Conservation (phyloP, 2,888 invertebrate genomes). For the Gymnosoma rotundatum region DNA sequence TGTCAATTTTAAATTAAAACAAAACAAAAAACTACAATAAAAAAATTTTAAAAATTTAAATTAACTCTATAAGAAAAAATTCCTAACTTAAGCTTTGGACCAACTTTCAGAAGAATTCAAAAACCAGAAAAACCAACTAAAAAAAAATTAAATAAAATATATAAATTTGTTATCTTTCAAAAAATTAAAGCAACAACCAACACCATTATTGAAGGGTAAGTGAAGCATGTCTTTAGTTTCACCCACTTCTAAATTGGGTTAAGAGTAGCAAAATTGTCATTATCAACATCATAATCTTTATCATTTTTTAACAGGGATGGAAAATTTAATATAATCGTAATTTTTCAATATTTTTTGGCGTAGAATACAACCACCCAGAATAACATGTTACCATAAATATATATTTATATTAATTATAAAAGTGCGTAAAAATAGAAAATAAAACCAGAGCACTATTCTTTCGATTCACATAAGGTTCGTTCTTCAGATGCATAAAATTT, state of each 20-base stretch:
- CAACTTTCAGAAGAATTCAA: conserved; percentile 23
- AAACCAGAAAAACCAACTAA: neutral
- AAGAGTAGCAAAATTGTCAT: conserved; percentile 56
- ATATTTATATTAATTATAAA: too few relatives aligned
- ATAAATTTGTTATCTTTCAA: neutral
- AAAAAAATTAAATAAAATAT: neutral
- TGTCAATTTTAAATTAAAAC: conserved; percentile 21
- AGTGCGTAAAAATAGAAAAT: too few relatives aligned
- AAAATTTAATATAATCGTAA: neutral
- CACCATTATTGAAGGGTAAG: conserved; percentile 63
- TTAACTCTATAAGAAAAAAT: neutral
- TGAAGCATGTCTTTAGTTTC: conserved; percentile 34
- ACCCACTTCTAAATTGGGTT: conserved; percentile 55
- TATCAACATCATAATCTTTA: conserved; percentile 34
- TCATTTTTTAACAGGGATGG: neutral
- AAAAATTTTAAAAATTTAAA: neutral
- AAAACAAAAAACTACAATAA: neutral
- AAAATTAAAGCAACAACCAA: conserved; percentile 19
- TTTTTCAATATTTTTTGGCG: too few relatives aligned
- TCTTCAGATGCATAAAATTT: too few relatives aligned
- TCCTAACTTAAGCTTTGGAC: conserved; percentile 31
- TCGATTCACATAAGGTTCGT: too few relatives aligned
- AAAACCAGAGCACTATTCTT: too few relatives aligned
- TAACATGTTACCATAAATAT: too few relatives aligned
- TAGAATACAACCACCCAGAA: too few relatives aligned